Percentiles rank a stretch among this genome's conserved stretches.
Conservation (phyloP, 2,113 vertebrate genomes). For the Piaya cayana region DNA sequence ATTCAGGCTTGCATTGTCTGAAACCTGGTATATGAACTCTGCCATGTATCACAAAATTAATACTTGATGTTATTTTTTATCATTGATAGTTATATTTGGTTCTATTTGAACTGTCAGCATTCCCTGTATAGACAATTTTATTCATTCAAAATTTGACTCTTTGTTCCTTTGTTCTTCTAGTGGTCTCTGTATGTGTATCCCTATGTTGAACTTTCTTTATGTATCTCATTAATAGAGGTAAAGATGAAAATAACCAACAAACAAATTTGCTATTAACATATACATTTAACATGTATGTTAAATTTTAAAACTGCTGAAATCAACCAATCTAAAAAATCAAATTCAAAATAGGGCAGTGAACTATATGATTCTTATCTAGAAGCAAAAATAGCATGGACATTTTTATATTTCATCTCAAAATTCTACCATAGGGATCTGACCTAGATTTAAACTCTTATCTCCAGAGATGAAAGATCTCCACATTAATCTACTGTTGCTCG, state of each 20-base stretch:
- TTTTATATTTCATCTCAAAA: slow-evolving; percentile 30
- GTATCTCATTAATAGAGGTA: background rate
- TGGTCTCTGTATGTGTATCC: background rate
- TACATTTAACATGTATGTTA: background rate
- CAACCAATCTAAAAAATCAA: background rate
- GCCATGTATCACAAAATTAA: background rate
- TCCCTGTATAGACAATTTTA: background rate
- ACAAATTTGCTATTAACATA: background rate
- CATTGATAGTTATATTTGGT: background rate
- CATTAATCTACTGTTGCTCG: slow-evolving; percentile 45
- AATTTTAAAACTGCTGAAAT: background rate
- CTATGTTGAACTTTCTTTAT: background rate
- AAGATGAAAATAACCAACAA: background rate
- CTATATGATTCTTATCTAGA: background rate
- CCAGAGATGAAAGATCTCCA: slow-evolving; percentile 44
- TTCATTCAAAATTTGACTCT: background rate
- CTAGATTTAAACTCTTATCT: slow-evolving; percentile 67
- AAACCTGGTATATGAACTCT: background rate
- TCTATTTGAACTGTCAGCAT: background rate
- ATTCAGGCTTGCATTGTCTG: background rate
- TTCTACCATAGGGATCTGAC: slow-evolving; percentile 7
- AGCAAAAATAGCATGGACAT: background rate
- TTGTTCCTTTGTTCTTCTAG: background rate
- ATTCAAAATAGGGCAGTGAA: background rate
- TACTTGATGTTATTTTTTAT: background rate